Base-by-base conservation (phyloP, 2,797 vertebrate genomes). In the Triplophysa bombifrons region DNA sequence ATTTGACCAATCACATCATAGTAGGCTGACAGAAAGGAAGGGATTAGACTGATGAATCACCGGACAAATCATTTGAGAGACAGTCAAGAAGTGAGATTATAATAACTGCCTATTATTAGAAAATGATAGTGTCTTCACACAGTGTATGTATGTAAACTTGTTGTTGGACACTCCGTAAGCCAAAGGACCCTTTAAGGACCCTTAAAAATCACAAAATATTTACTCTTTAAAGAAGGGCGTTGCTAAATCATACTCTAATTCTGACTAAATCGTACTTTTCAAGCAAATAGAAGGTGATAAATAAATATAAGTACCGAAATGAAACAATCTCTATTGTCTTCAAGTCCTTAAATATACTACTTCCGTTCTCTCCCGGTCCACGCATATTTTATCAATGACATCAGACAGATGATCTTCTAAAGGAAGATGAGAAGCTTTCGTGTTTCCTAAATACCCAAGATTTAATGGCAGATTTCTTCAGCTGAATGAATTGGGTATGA, bases 381-480 rank as follows among this genome's bases (percentile, higher is more conserved):
- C 14, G 25, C 70, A 50, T 73, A 67, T 56, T 80, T 73, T 14
- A 19, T 5, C 25, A 27, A 67, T 73, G 78, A 80, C 69, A 80
- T 67, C 70, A 80, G 77, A 73, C n/a, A 80, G 63, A 56, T 72
- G 77, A 72, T 72, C 19, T 58, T 53, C 72, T 67, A 60, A 73
- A 80, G 48, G 34, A 67, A 80, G 70, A 80, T 50, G 78, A 80
- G 70, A 73, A 73, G 70, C 70, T 46, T 58, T 73, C 1, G 6
- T 60, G 72, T 67, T 66, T 58, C 38, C 19, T 58, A 80, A 78
- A 79, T 48, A 79, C 60, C 38, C 19, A 8, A 63, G 61, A 19
- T 80, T 80, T 73, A 80, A 80, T 80, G 41, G 70, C 63, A 73
- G 38, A 34, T 67, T 67, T 80, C 51, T 80, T 72, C 63, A 66